These are phyloP conservation scores for Diaprepes abbreviatus DNA, from an alignment of 2,888 invertebrate species.

Conservation along the genomic window DNA sequence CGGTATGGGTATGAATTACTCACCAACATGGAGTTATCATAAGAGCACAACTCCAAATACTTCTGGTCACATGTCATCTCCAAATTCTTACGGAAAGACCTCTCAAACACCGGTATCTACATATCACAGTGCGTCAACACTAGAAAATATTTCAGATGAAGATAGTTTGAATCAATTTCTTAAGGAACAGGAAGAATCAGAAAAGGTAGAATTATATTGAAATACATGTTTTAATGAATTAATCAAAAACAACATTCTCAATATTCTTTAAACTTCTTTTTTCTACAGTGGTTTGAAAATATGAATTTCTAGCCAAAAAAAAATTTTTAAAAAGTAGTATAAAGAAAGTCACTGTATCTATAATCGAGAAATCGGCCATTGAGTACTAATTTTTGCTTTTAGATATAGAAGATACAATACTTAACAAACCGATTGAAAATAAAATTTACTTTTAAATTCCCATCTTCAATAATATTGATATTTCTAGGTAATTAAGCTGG, in stretches of 20 bases:
- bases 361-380: no score
- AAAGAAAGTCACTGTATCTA: no score
- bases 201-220: conserved; percentile 56
- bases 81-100: conserved; percentile 33
- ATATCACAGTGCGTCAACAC: conserved; percentile 53
- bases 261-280: no score
- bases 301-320: no score
- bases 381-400: no score
- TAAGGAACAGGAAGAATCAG: conserved; percentile 63
- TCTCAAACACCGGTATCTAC: conserved; percentile 57
- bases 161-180: conserved; percentile 68
- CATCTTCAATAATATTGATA: not conserved
- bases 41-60: conserved; percentile 55
- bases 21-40: conserved; percentile 65
- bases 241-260: no score
- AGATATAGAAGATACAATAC: no score
- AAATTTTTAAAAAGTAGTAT: no score
- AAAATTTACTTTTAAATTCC: not conserved
- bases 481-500: conserved; percentile 54
- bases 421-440: no score
- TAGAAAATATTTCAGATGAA: conserved; percentile 70
- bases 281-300: no score
- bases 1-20: conserved; percentile 58
- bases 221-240: no score
- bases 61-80: conserved; percentile 7